Conservation (phyloP, 2,888 invertebrate genomes). For the Acanthosepion lycidas region DNA sequence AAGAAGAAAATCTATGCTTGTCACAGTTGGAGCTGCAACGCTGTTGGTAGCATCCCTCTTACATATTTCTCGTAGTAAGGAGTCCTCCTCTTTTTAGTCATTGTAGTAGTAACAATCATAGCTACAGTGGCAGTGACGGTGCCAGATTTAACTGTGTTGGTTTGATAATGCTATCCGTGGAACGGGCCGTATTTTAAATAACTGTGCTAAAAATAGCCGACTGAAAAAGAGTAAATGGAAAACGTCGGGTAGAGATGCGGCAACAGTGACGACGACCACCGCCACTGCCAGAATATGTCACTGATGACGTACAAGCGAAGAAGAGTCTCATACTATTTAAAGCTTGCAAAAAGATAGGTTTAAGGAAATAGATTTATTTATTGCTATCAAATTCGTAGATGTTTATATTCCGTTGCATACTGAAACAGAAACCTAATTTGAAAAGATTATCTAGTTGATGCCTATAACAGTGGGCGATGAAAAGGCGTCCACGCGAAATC, state of each 20-base stretch:
- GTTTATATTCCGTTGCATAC: neutral
- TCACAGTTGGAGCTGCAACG: neutral
- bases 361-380: neutral
- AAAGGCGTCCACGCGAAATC: too few species aligned
- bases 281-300: neutral
- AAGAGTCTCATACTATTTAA: too few species aligned
- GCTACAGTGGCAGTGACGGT: neutral
- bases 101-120: neutral
- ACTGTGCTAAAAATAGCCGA: neutral
- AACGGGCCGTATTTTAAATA: slow-evolving; percentile 33
- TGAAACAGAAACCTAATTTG: too few species aligned
- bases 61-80: neutral
- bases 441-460: too few species aligned
- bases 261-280: neutral
- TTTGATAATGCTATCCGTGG: neutral
- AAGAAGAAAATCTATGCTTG: neutral
- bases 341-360: neutral
- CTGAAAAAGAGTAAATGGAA: neutral
- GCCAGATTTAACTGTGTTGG: neutral
- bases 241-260: neutral
- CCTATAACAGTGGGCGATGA: too few species aligned
- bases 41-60: neutral
- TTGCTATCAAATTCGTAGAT: neutral
- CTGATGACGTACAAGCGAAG: neutral
- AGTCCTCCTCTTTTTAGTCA: neutral